These are phyloP conservation scores for Lysandra bellargus DNA, from an alignment of 2,888 invertebrate species.

Conservation along the genomic window DNA sequence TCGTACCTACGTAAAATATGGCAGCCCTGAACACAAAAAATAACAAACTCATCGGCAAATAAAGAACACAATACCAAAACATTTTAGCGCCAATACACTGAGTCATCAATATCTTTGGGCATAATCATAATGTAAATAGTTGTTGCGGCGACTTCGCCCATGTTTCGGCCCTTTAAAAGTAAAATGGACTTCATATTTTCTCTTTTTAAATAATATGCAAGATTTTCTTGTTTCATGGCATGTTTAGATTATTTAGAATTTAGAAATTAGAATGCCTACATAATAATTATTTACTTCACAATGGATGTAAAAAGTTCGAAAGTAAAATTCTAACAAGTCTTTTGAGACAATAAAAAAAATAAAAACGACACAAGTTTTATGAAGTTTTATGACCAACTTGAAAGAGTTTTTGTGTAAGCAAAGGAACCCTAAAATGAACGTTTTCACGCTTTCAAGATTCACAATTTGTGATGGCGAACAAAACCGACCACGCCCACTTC, in stretches of 20 bases:
- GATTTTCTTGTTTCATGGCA: no score
- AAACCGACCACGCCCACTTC: conserved; percentile 44
- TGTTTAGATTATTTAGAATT: no score
- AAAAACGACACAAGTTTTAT: background rate
- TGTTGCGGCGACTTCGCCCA: background rate
- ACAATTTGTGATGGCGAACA: conserved; percentile 47
- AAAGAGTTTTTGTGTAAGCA: background rate
- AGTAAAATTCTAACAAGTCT: no score
- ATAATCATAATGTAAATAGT: background rate
- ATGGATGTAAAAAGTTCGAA: background rate
- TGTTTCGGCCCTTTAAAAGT: background rate
- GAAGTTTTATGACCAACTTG: background rate
- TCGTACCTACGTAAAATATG: background rate
- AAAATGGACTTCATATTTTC: background rate
- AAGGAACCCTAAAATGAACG: conserved; percentile 35
- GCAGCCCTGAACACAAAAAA: conserved; percentile 11
- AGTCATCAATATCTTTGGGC: conserved; percentile 11
- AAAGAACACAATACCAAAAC: conserved; percentile 13
- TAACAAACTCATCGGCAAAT: background rate
- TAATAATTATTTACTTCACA: no score
- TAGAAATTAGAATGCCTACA: no score
- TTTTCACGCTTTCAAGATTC: conserved; percentile 48
- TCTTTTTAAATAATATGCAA: background rate
- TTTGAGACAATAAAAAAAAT: background rate
- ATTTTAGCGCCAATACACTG: conserved; percentile 5